These are phyloP conservation scores for Papilio polytes DNA, from an alignment of 1,140 invertebrate genomes.

Conservation along the genomic window DNA sequence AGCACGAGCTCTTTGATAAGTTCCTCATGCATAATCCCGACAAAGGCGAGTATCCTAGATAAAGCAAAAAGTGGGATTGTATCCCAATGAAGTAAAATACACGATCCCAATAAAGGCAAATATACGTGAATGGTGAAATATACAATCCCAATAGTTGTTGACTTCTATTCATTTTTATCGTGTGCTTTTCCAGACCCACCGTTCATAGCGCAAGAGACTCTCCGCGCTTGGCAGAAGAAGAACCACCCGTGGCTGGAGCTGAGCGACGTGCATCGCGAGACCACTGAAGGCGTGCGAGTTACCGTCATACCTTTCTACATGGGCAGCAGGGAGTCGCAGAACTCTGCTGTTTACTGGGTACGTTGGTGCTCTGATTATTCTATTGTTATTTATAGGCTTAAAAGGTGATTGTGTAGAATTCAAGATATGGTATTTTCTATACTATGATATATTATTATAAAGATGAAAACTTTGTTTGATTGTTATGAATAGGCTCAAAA, in stretches of 20 bases:
- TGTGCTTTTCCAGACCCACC: conserved; percentile 87
- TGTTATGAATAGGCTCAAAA: too few relatives aligned
- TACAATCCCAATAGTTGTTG: conserved; percentile 82
- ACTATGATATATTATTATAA: too few relatives aligned
- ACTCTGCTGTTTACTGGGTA: conserved; percentile 96
- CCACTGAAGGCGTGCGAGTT: conserved; percentile 96
- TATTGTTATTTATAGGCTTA: too few relatives aligned
- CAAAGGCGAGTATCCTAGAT: conserved; percentile 84
- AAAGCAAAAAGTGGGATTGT: conserved; percentile 46
- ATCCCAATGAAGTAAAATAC: too few relatives aligned
- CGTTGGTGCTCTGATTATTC: conserved; percentile 44
- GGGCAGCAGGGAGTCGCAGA: conserved; percentile 95
- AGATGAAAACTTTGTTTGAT: too few relatives aligned
- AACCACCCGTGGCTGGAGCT: conserved; percentile 98
- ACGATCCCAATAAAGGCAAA: conserved; percentile 88
- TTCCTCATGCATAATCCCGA: conserved; percentile 93
- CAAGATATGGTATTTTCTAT: too few relatives aligned
- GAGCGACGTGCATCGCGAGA: conserved; percentile 99
- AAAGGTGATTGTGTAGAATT: too few relatives aligned
- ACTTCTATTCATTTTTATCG: neutral
- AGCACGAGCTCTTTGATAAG: conserved; percentile 98
- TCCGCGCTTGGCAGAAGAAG: conserved; percentile 98
- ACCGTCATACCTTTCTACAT: conserved; percentile 99
- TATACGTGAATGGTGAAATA: neutral
- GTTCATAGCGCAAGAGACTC: conserved; percentile 94